Evolutionary conservation across 1,140 invertebrate genomes (phyloP).

Genomic region (Sarcophaga bullata): DNA sequence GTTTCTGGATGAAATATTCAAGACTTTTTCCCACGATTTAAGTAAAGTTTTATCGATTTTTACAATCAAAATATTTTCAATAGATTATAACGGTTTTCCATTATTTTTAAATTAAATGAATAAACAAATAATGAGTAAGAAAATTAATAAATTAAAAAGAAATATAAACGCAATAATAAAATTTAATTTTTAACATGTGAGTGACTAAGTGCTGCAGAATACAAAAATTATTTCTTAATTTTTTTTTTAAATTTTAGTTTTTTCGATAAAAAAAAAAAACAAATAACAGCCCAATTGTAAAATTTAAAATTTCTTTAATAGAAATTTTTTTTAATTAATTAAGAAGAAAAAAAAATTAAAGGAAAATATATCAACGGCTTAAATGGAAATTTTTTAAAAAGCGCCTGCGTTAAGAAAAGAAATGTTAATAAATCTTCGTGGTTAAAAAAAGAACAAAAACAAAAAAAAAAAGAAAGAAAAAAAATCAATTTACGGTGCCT

Average conservation of each 20-base stretch:
- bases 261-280: too few relatives aligned
- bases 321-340: too few relatives aligned
- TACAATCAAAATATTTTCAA: not conserved
- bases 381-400: not conserved
- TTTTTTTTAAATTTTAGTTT: too few relatives aligned
- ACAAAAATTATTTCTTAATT: too few relatives aligned
- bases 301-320: too few relatives aligned
- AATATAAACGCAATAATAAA: not conserved
- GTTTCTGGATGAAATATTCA: not conserved
- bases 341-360: too few relatives aligned
- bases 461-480: not conserved
- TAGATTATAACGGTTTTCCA: not conserved
- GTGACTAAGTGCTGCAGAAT: too few relatives aligned
- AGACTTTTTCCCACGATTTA: not conserved
- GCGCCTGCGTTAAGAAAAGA: not conserved
- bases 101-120: not conserved
- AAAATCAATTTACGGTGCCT: conserved; percentile 30
- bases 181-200: not conserved
- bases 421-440: conserved; percentile 25
- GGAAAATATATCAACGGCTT: too few relatives aligned
- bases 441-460: too few relatives aligned
- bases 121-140: not conserved
- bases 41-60: conserved; percentile 15
- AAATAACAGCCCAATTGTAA: too few relatives aligned
- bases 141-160: too few relatives aligned